Percentiles rank a stretch among this genome's conserved stretches.
phyloP scores from a whole-genome alignment of 2,113 vertebrate genomes.

The Desmodus rotundus region DNA sequence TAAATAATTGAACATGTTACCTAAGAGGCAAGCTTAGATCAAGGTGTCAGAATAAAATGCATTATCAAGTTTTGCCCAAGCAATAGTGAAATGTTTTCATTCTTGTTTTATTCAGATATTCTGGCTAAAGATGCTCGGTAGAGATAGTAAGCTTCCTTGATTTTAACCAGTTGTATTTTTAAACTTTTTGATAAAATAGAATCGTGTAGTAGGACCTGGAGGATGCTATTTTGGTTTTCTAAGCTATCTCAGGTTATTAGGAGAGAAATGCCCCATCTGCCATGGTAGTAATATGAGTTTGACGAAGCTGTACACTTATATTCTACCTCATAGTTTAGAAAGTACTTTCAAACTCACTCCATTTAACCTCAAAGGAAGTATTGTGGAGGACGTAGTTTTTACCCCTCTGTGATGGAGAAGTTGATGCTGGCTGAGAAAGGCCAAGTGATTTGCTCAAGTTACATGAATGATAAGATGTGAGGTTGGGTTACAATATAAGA shows the following conservation, averaged over 20 bases:
- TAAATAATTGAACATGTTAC: constrained; percentile 72
- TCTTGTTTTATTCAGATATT: constrained; percentile 39
- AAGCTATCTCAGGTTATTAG: background rate
- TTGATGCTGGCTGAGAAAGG: background rate
- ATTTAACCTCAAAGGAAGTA: background rate
- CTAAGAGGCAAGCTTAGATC: constrained; percentile 45
- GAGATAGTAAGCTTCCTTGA: background rate
- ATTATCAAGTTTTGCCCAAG: background rate
- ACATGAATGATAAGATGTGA: background rate
- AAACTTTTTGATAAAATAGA: background rate
- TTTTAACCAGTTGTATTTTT: background rate
- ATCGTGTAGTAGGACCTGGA: background rate
- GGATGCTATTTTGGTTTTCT: background rate
- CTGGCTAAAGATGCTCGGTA: background rate
- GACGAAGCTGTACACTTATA: background rate
- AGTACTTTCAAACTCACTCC: background rate
- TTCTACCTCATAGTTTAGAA: background rate
- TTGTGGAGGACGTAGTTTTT: background rate
- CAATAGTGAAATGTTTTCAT: background rate
- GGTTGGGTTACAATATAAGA: background rate
- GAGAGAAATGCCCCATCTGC: background rate
- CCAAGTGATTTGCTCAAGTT: background rate
- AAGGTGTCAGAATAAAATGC: constrained; percentile 43
- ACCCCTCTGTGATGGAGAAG: background rate
- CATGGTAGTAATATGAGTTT: background rate